Percentiles rank a stretch among this genome's conserved stretches.
These are phyloP conservation scores for Pandemis corylana DNA, from an alignment of 2,888 invertebrate genomes.

Conservation along the genomic window DNA sequence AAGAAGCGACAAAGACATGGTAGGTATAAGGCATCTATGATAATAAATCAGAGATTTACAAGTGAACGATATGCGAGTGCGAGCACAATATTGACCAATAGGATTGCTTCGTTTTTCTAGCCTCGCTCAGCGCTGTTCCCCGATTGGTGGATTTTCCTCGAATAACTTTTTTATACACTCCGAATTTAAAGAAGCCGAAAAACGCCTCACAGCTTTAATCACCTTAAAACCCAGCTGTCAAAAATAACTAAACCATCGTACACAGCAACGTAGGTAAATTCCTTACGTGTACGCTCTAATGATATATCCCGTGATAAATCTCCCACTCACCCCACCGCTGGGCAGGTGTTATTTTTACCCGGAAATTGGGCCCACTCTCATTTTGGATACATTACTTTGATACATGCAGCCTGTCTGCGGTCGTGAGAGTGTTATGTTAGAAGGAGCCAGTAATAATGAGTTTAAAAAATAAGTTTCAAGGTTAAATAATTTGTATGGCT, in stretches of 20 bases:
- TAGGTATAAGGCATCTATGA: too few relatives aligned
- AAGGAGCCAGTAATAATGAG: not conserved
- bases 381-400: slow-evolving; percentile 70
- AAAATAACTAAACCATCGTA: not conserved
- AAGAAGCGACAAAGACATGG: too few relatives aligned
- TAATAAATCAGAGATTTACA: too few relatives aligned
- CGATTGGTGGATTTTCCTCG: too few relatives aligned
- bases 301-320: slow-evolving; percentile 61
- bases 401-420: slow-evolving; percentile 55
- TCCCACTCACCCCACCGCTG: slow-evolving; percentile 55
- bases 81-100: too few relatives aligned
- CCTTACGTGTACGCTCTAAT: slow-evolving; percentile 6
- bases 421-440: slow-evolving; percentile 44
- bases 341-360: slow-evolving; percentile 64
- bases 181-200: not conserved
- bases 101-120: too few relatives aligned
- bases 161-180: too few relatives aligned
- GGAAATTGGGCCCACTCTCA: slow-evolving; percentile 75
- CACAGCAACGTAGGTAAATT: not conserved
- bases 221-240: too few relatives aligned
- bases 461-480: not conserved
- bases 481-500: too few relatives aligned
- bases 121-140: too few relatives aligned
- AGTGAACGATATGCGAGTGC: too few relatives aligned
- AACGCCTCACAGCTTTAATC: too few relatives aligned